Base-by-base conservation (phyloP, 2,888 invertebrate genomes). In the Rhagonycha lutea region DNA sequence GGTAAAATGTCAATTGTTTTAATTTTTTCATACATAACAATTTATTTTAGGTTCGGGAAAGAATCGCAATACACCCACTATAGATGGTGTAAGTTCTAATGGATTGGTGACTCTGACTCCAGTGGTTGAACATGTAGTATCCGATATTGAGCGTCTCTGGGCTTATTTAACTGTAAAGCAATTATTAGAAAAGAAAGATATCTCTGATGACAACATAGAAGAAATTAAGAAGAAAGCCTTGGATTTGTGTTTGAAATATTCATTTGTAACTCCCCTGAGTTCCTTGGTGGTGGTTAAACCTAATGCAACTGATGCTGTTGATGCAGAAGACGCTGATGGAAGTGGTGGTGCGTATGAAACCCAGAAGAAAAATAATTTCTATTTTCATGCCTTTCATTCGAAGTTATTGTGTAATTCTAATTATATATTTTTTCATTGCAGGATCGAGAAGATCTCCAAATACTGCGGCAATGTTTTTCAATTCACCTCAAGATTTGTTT, bases 251-350 rank as follows among this genome's bases (percentile, higher is more conserved):
- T 85, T 92, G 14, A 89, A 91, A 92, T 93, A 93, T 82, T 89
- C 90, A 65, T 92, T 93, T 85, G 93, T 93, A 14, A 93, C 93
- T 0, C 90, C 92, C 1, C 86, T 93, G 68, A 93, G 92, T 1
- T 93, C 93, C 0, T 86, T 93, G 76, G 91, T 93, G 60, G 92
- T 93, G 1, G 91, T 92, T 14, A 92, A 92, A 81, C 92, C 92
- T 0, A 90, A 91, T 82, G 88, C 87, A 4, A 90, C 90, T 0
- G 87, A 87, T 26, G 89, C 91, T 3, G 89, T 90, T 1, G 85
- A 90, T 80, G 88, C 90, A 0, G 89, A 89, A 79, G 88, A 89
- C n/a, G 80, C 82, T 24, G 79, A 79, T 65, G 88, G 88, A 5
- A 24, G 23, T 60, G 18, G 12, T 10, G n/a, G n/a, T n/a, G n/a